Evolutionary conservation across 2,888 invertebrate genomes (phyloP).

Genomic region (Aplocera efformata): DNA sequence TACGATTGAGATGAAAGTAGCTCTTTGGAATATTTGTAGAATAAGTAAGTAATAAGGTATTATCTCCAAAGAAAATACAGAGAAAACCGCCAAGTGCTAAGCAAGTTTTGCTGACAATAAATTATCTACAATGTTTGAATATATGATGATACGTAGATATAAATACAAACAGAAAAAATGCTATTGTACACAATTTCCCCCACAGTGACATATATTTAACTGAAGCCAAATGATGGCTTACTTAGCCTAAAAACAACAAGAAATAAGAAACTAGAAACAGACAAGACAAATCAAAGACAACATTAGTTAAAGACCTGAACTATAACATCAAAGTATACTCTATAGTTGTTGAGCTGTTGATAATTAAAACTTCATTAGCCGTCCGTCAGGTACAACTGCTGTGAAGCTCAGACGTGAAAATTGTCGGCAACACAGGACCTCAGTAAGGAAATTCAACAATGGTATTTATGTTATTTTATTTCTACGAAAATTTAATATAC

Average conservation of each 20-base stretch:
- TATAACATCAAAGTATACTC: conserved; percentile 17
- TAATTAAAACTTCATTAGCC: conserved; percentile 37
- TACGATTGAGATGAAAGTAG: conserved; percentile 10
- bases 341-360: conserved; percentile 19
- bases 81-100: not conserved
- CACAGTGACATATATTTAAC: too few relatives aligned
- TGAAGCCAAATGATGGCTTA: too few relatives aligned
- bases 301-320: not conserved
- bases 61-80: not conserved
- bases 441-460: too few relatives aligned
- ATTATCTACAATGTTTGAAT: too few relatives aligned
- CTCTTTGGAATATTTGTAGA: conserved; percentile 12
- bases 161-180: too few relatives aligned
- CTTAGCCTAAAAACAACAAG: too few relatives aligned
- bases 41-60: conserved; percentile 9
- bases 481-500: too few relatives aligned
- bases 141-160: too few relatives aligned
- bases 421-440: conserved; percentile 20
- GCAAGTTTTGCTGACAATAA: too few relatives aligned
- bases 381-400: conserved; percentile 31
- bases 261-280: conserved; percentile 10
- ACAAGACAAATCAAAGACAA: too few relatives aligned
- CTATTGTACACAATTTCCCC: too few relatives aligned
- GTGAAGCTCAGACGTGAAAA: conserved; percentile 28
- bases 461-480: too few relatives aligned